Evolutionary conservation across 1,140 invertebrate species (phyloP).

Genomic region (Hyposmocoma kahamanoa): DNA sequence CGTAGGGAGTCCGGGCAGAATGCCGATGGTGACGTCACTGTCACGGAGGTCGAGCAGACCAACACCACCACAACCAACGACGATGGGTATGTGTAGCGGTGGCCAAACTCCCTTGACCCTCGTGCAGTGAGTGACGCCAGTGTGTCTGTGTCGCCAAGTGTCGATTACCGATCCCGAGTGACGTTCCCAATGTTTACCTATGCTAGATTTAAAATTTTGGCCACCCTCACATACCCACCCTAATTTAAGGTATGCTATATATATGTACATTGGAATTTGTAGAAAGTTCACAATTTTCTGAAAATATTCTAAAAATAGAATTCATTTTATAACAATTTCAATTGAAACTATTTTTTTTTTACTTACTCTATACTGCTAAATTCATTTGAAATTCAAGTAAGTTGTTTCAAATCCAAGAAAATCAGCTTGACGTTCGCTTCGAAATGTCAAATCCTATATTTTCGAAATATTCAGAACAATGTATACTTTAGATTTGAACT

Average conservation of each 20-base stretch:
- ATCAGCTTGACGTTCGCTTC: too few species aligned
- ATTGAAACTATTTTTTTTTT: too few species aligned
- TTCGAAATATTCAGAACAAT: too few species aligned
- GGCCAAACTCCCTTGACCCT: slow-evolving; percentile 51
- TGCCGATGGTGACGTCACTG: slow-evolving; percentile 83
- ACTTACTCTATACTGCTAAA: too few species aligned
- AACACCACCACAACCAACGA: slow-evolving; percentile 78
- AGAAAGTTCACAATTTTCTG: too few species aligned
- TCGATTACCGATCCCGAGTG: slow-evolving; percentile 33
- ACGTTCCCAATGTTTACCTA: slow-evolving; percentile 22
- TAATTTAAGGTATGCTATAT: slow-evolving; percentile 79
- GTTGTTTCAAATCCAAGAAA: too few species aligned
- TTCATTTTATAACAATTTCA: too few species aligned
- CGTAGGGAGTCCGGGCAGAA: slow-evolving; percentile 78
- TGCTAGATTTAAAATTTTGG: slow-evolving; percentile 35
- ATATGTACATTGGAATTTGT: too few species aligned
- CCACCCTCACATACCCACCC: slow-evolving; percentile 79
- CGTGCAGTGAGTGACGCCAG: slow-evolving; percentile 46
- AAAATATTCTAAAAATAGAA: too few species aligned
- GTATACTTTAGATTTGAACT: too few species aligned
- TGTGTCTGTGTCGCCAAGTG: slow-evolving; percentile 51
- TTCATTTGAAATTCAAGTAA: too few species aligned
- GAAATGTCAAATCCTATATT: too few species aligned
- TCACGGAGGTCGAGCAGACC: slow-evolving; percentile 86
- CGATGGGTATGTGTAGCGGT: slow-evolving; percentile 87